Evolutionary conservation across 2,888 invertebrate species (phyloP).

Genomic region (Gymnocheta viridis): DNA sequence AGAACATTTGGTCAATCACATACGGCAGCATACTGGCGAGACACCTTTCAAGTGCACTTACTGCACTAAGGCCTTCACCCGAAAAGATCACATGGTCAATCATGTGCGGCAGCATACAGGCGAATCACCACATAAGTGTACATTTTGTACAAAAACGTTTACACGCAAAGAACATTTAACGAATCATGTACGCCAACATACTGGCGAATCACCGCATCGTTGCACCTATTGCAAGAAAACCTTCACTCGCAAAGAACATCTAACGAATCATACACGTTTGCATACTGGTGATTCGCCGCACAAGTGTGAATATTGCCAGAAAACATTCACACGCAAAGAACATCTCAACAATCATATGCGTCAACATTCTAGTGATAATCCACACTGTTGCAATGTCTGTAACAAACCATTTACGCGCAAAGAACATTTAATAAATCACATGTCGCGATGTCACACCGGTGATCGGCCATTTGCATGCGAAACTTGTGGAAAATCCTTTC

Average conservation of each 20-base stretch:
- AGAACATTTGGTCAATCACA: slow-evolving; percentile 93
- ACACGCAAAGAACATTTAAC: slow-evolving; percentile 93
- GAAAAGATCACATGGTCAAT: slow-evolving; percentile 89
- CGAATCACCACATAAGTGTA: slow-evolving; percentile 93
- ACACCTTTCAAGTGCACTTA: slow-evolving; percentile 92
- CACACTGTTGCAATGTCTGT: slow-evolving; percentile 92
- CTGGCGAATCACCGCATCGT: slow-evolving; percentile 88
- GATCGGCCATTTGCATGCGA: slow-evolving; percentile 92
- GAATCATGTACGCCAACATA: slow-evolving; percentile 91
- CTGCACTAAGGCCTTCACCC: slow-evolving; percentile 92
- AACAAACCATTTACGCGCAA: slow-evolving; percentile 92
- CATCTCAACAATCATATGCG: slow-evolving; percentile 93
- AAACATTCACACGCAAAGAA: slow-evolving; percentile 93
- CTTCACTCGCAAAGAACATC: slow-evolving; percentile 92
- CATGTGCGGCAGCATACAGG: slow-evolving; percentile 92
- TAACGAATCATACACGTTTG: slow-evolving; percentile 92
- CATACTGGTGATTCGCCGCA: slow-evolving; percentile 92
- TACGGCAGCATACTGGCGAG: slow-evolving; percentile 92
- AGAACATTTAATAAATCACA: slow-evolving; percentile 93
- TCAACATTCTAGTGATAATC: slow-evolving; percentile 94
- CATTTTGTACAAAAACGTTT: slow-evolving; percentile 91
- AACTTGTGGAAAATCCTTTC: slow-evolving; percentile 93
- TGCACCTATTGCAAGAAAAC: slow-evolving; percentile 82
- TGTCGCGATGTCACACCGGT: slow-evolving; percentile 87
- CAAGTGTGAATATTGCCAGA: slow-evolving; percentile 92